phyloP scores from a whole-genome alignment of 2,797 vertebrate genomes.

The Vespertilio murinus region DNA sequence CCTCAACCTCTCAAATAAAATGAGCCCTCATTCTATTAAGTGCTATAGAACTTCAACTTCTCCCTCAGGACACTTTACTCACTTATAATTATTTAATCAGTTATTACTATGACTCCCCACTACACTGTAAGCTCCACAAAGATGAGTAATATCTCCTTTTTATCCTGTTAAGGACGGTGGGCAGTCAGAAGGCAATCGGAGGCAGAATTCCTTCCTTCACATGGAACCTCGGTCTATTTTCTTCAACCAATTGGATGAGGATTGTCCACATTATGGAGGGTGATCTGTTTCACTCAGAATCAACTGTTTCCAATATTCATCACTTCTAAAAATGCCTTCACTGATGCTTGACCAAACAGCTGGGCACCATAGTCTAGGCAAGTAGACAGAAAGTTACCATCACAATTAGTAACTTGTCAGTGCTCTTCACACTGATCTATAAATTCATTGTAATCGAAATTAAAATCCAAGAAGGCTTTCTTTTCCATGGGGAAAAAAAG shows the following conservation, averaged over 20 bases:
- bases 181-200: neutral
- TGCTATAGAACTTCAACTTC: neutral
- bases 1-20: neutral
- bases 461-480: neutral
- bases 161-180: neutral
- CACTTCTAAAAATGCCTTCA: neutral
- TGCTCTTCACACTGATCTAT: neutral
- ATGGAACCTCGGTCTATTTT: neutral
- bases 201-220: neutral
- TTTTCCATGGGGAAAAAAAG: neutral
- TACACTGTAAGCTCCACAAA: neutral
- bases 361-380: neutral
- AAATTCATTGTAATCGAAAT: neutral
- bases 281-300: neutral
- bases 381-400: neutral
- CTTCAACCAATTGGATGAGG: neutral
- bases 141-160: neutral
- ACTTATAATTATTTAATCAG: neutral
- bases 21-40: neutral
- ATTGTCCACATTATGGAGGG: neutral
- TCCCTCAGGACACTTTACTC: neutral
- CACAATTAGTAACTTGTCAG: neutral
- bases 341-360: neutral
- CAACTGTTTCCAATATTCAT: neutral
- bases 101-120: slow-evolving; percentile 1